Conservation (phyloP, 2,113 vertebrate genomes). For the Pheucticus melanocephalus region DNA sequence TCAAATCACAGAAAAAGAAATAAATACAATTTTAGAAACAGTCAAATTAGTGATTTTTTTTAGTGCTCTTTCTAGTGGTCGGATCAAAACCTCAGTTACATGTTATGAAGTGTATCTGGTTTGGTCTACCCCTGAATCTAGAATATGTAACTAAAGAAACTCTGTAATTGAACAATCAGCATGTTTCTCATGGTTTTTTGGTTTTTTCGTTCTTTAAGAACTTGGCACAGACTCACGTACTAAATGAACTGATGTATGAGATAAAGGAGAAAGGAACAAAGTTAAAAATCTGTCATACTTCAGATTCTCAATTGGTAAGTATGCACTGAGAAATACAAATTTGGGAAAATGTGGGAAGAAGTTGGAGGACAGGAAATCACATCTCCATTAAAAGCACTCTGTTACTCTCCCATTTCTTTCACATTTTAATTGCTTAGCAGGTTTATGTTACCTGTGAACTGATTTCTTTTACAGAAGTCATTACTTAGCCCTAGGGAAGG, state of each 20-base stretch:
- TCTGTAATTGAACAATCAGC: neutral
- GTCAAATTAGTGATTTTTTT: neutral
- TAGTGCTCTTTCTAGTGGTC: neutral
- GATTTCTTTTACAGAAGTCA: neutral
- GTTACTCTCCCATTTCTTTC: neutral
- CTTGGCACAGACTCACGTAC: constrained; percentile 91
- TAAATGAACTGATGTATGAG: constrained; percentile 90
- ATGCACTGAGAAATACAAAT: neutral
- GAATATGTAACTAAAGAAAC: neutral
- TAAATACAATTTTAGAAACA: neutral
- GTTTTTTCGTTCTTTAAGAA: constrained; percentile 75
- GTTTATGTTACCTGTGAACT: neutral
- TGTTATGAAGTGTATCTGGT: neutral
- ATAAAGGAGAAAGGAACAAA: constrained; percentile 92
- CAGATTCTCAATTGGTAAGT: constrained; percentile 85
- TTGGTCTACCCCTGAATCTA: neutral
- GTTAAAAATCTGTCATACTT: constrained; percentile 84
- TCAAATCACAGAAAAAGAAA: neutral
- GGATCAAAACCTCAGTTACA: neutral
- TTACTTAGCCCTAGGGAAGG: neutral
- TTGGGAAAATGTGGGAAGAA: neutral
- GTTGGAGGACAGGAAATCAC: neutral
- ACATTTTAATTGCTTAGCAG: neutral
- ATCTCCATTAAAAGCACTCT: neutral
- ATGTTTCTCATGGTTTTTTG: neutral